Evolutionary conservation across 1,140 invertebrate genomes (phyloP), one percentile per base, ranked within the genome.

Genomic region (Pachyrhynchus sulphureomaculatus): DNA sequence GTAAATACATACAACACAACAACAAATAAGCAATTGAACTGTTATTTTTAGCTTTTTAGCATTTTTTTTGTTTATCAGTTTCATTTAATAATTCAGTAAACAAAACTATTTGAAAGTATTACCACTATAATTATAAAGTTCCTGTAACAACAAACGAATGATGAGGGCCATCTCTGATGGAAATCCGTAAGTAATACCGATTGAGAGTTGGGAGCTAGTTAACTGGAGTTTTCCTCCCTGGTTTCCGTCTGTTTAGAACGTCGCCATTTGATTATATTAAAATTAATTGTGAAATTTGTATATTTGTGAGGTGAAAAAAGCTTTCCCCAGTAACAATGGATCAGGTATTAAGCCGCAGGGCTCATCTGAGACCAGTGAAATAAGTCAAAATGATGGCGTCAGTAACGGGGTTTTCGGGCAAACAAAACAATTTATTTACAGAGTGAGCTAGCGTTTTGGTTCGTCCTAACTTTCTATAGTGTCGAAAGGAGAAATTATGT

Each of bases 221-320:
- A 76, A 73, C 71, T 74, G 71, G 71, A 73, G 72, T 75, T 76
- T 75, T 71, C 69, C 71, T 74, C 70, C 71, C 70, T 59, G 67
- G 67, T 72, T 71, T 70, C 70, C 66, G 72, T 72, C 67, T 75
- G 70, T 75, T 76, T 75, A 68, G 67, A 73, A 75, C 71, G 67
- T 73, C 72, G 70, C 70, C 69, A 75, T 76, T 75, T 66, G 67
- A 71, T 70, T 71, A 64, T 64, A 72, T 69, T 72, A 70, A 17
- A 68, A 48, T 69, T 64, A 55, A 26, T 29, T 42, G 21, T 55
- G 18, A 37, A 52, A 52, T 68, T 62, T 62, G 64, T 65, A 62
- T 63, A 62, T 68, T 48, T 37, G 32, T 62, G 41, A 33, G 54
- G 64, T 64, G 56, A 58, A 62, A 21, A 34, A 3, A 15, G 36